These are phyloP conservation scores for Tiliacea citrago DNA, from an alignment of 2,888 invertebrate genomes.

Conservation along the genomic window DNA sequence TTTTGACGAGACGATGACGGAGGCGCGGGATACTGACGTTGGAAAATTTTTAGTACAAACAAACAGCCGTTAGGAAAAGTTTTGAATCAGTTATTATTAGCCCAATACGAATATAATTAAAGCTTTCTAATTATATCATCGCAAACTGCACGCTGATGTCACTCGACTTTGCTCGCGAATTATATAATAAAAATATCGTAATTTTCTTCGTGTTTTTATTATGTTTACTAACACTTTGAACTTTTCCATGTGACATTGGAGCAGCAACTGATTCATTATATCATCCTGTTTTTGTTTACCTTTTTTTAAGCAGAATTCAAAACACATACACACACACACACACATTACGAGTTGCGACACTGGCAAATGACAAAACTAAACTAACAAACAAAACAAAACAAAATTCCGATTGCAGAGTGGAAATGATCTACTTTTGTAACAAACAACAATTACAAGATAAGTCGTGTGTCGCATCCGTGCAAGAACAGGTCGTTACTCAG, in stretches of 20 bases:
- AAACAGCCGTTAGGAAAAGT: slow-evolving; percentile 76
- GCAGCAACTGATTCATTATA: slow-evolving; percentile 7
- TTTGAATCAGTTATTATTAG: slow-evolving; percentile 63
- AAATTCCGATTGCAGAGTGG: too few relatives aligned
- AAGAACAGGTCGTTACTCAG: too few relatives aligned
- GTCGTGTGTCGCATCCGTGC: too few relatives aligned
- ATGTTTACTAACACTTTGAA: slow-evolving; percentile 17
- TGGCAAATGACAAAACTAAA: too few relatives aligned
- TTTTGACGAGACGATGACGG: slow-evolving; percentile 61
- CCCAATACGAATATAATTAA: slow-evolving; percentile 41
- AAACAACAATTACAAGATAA: too few relatives aligned
- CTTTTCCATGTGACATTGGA: slow-evolving; percentile 8
- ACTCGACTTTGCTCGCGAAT: neutral
- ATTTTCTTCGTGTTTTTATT: neutral
- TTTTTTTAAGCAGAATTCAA: slow-evolving; percentile 5
- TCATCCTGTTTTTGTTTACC: slow-evolving; percentile 30
- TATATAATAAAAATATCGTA: neutral
- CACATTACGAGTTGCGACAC: too few relatives aligned
- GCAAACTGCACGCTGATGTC: neutral
- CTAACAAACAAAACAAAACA: too few relatives aligned
- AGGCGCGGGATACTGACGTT: slow-evolving; percentile 47
- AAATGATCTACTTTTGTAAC: too few relatives aligned
- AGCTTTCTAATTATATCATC: slow-evolving; percentile 47
- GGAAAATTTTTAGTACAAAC: slow-evolving; percentile 73
- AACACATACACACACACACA: too few relatives aligned